Base-by-base conservation (phyloP, 1,140 invertebrate genomes). In the Aphis craccivora region DNA sequence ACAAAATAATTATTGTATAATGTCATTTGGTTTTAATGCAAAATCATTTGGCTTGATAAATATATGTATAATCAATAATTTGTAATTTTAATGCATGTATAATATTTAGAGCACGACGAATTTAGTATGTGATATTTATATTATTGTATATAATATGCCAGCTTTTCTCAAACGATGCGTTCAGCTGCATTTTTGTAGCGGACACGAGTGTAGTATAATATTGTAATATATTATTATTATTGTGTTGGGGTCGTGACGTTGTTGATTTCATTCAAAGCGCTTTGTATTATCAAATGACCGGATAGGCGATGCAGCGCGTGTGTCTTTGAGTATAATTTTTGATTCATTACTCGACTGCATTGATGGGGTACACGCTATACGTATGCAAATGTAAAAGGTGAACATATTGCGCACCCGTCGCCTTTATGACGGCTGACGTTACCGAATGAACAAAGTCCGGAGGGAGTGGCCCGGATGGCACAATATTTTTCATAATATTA, bases 301-400 rank as follows among this genome's bases (percentile, higher is more conserved):
- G 60, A n/a, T 67, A 67, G 60, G 4, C 25, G 30, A 7, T 4
- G 60, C 55, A 8, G 60, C 60, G 60, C n/a, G 60, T 76, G 60
- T 76, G 60, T 43, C 83, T 40, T 86, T 43, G 84, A 86, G 40
- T 18, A n/a, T 86, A 86, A 86, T 86, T 86, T 86, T 45, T 86
- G 84, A 86, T 86, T 86, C 84, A 86, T 86, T 86, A 86, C 84
- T 37, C 9, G 37, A 2, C 9, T 5, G 20, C 37, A 11, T 8
- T 25, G 22, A 84, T 40, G 83, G 35, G 83, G 81, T 35, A 43
- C 83, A 84, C 40, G 83, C 35, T 9, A 25, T 43, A 30, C 37
- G 37, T n/a, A 86, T 86, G 40, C 40, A 86, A 86, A 86, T 86
- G 30, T n/a, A 45, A 25, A 25, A 86, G 84, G 84, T 86, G 40